Evolutionary conservation across 2,888 invertebrate genomes (phyloP).

Genomic region (Sialis lutaria): DNA sequence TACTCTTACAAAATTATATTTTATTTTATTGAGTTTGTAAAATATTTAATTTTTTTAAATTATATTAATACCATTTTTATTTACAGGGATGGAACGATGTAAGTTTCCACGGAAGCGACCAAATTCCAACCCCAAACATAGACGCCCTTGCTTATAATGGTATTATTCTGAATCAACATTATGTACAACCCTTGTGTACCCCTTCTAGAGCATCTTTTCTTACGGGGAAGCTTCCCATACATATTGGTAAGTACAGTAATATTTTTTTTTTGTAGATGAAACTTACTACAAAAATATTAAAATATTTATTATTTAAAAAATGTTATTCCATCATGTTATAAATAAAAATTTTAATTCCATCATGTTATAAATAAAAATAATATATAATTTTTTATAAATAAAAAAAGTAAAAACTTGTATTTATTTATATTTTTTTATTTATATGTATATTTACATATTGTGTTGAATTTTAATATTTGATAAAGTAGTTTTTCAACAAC

Average conservation of each 20-base stretch:
- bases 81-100: constrained; percentile 84
- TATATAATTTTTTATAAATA: too few relatives aligned
- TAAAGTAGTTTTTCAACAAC: too few relatives aligned
- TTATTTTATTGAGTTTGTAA: not conserved
- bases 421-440: too few relatives aligned
- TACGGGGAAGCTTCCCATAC: constrained; percentile 79
- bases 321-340: too few relatives aligned
- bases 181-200: constrained; percentile 75
- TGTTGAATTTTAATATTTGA: too few relatives aligned
- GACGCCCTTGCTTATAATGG: constrained; percentile 76
- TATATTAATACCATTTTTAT: constrained; percentile 8
- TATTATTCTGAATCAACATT: constrained; percentile 73
- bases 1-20: not conserved
- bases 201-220: constrained; percentile 70
- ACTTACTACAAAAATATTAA: not conserved
- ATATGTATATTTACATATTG: too few relatives aligned
- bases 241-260: constrained; percentile 38
- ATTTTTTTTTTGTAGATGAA: not conserved
- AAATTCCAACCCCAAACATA: constrained; percentile 82
- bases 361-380: too few relatives aligned
- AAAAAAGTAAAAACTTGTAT: too few relatives aligned
- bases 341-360: too few relatives aligned
- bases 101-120: constrained; percentile 74
- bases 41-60: constrained; percentile 2
- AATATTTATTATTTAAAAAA: not conserved